These are phyloP conservation scores for Tribolium castaneum DNA, from an alignment of 1,140 invertebrate genomes.

Conservation along the genomic window DNA sequence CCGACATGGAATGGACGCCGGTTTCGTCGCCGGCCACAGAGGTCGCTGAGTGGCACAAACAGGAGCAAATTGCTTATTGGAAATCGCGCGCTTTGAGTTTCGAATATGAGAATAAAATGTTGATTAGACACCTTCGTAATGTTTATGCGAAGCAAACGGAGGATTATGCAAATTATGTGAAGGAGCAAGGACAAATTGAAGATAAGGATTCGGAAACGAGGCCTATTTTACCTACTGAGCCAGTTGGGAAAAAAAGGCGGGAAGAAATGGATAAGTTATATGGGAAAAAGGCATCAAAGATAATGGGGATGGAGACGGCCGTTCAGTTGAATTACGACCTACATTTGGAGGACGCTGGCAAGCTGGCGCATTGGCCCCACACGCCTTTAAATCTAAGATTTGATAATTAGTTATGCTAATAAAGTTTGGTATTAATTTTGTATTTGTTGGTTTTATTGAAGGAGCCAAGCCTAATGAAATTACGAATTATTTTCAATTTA, in stretches of 20 bases:
- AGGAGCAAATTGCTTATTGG: constrained; percentile 72
- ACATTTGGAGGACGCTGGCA: constrained; percentile 69
- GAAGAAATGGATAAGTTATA: constrained; percentile 66
- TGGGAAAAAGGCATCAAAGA: constrained; percentile 72
- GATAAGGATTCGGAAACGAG: not conserved
- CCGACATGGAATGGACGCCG: constrained; percentile 52
- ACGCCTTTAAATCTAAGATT: constrained; percentile 72
- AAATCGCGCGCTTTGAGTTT: constrained; percentile 73
- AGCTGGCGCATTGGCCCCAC: constrained; percentile 79
- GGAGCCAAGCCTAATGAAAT: too few relatives aligned
- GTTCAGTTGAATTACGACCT: constrained; percentile 74
- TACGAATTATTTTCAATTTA: too few relatives aligned
- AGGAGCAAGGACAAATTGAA: not conserved
- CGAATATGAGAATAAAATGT: constrained; percentile 72
- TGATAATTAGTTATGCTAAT: not conserved
- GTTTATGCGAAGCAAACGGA: constrained; percentile 53
- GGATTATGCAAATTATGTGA: constrained; percentile 46
- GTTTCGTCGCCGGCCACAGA: constrained; percentile 41
- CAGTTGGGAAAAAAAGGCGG: constrained; percentile 47
- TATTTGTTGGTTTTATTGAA: constrained; percentile 11
- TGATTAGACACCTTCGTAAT: constrained; percentile 63
- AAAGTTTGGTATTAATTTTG: not conserved
- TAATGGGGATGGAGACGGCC: constrained; percentile 80
- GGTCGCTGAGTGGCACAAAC: constrained; percentile 65
- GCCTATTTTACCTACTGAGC: not conserved